phyloP scores from a whole-genome alignment of 64 coral and sea anemone genomes.

The Stylophora pistillata region DNA sequence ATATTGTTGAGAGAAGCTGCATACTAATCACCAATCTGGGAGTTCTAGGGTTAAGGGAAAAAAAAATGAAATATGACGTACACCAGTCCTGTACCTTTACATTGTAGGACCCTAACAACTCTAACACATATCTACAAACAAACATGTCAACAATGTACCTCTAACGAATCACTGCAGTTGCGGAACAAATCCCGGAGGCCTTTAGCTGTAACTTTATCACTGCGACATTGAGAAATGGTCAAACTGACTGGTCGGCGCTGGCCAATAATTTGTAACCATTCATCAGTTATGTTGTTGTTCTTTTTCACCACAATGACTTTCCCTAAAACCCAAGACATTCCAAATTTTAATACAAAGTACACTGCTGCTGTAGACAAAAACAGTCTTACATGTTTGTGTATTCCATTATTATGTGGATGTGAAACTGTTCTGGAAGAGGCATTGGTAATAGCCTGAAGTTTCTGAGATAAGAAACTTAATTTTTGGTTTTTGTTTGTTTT shows the following conservation, averaged over 20 bases:
- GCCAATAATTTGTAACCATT: constrained; percentile 81
- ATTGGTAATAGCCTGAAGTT: no score
- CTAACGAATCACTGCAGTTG: constrained; percentile 75
- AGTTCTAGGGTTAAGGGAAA: no score
- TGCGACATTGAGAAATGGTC: constrained; percentile 82
- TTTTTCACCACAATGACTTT: constrained; percentile 80
- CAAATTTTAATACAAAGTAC: neutral
- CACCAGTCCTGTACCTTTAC: neutral
- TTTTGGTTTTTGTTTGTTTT: no score
- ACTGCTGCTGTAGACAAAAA: no score
- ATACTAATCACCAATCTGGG: no score
- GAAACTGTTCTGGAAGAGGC: no score
- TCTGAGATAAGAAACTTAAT: no score
- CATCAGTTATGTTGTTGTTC: constrained; percentile 75
- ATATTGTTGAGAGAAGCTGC: no score
- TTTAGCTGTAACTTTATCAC: constrained; percentile 68
- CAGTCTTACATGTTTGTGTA: no score
- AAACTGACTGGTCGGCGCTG: constrained; percentile 69
- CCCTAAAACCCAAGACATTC: constrained; percentile 50
- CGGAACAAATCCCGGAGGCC: constrained; percentile 86
- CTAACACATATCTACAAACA: no score
- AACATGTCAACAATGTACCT: constrained; percentile 31
- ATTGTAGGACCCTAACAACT: neutral
- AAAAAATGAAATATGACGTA: no score
- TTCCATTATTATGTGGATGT: no score